A percentile compares a stretch with the other conserved stretches of the same genome.
Evolutionary conservation across 92 coral and sea anemone genomes (phyloP).

Genomic region (Actinostola sp.): DNA sequence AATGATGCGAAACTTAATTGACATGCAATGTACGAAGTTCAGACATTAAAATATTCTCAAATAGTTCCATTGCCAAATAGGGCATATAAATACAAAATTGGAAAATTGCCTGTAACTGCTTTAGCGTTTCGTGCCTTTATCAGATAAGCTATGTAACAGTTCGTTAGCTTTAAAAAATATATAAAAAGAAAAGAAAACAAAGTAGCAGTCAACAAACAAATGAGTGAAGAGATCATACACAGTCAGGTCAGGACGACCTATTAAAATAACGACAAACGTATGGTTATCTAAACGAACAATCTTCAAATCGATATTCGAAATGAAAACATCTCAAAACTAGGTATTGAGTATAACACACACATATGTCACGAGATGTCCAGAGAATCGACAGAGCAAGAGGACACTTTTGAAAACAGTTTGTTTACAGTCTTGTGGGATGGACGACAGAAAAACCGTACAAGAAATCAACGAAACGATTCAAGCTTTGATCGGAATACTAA

Average conservation of each 20-base stretch:
- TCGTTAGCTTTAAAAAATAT: not conserved
- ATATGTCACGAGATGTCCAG: not conserved
- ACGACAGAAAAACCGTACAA: not conserved
- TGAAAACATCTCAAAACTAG: not conserved
- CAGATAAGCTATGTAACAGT: not conserved
- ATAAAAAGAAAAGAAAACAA: not conserved
- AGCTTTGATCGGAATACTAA: not conserved
- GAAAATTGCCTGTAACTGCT: not conserved
- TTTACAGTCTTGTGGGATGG: slow-evolving; percentile 7
- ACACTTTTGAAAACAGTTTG: slow-evolving; percentile 21
- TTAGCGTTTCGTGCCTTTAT: not conserved
- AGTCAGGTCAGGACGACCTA: no score
- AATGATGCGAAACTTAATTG: no score
- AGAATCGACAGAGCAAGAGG: not conserved
- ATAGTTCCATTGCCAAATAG: not conserved
- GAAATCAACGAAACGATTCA: not conserved
- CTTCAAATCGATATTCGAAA: not conserved
- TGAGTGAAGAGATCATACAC: no score
- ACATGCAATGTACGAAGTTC: no score
- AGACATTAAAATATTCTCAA: no score
- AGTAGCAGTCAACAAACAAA: not conserved
- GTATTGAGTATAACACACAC: not conserved
- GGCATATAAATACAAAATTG: not conserved
- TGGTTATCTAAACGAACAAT: not conserved
- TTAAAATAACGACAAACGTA: no score